Conservation (phyloP, 2,888 invertebrate species). For the Lasioglossum leucozonium region DNA sequence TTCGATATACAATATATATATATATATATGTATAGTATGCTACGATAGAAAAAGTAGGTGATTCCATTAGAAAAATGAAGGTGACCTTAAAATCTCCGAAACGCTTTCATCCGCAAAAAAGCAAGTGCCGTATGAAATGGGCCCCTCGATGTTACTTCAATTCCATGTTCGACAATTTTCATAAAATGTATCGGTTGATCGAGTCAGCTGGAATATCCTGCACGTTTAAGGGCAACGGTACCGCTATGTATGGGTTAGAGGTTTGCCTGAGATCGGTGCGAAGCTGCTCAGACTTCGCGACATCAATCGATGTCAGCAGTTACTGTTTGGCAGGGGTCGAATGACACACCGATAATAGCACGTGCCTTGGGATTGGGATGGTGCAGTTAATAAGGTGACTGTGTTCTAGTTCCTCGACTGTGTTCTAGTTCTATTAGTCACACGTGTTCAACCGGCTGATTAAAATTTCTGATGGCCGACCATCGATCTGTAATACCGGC, state of each 20-base stretch:
- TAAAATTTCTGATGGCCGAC: not conserved
- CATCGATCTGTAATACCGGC: conserved; percentile 4
- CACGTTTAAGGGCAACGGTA: not conserved
- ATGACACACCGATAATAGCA: not conserved
- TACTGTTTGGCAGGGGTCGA: not conserved
- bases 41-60: too few species aligned
- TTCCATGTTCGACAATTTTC: too few species aligned
- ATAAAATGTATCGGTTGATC: too few species aligned
- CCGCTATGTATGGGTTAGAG: not conserved
- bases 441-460: conserved; percentile 1
- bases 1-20: too few species aligned
- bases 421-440: not conserved
- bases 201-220: too few species aligned
- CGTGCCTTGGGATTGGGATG: not conserved
- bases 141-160: too few species aligned
- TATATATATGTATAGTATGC: too few species aligned
- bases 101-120: too few species aligned
- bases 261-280: not conserved
- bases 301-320: not conserved
- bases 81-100: too few species aligned
- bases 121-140: too few species aligned
- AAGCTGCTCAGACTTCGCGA: not conserved
- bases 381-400: not conserved
- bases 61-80: too few species aligned
- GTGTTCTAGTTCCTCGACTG: not conserved